Evolutionary conservation across 2,888 invertebrate genomes (phyloP), one percentile per base, ranked within the genome.

Genomic region (Limnephilus lunatus): DNA sequence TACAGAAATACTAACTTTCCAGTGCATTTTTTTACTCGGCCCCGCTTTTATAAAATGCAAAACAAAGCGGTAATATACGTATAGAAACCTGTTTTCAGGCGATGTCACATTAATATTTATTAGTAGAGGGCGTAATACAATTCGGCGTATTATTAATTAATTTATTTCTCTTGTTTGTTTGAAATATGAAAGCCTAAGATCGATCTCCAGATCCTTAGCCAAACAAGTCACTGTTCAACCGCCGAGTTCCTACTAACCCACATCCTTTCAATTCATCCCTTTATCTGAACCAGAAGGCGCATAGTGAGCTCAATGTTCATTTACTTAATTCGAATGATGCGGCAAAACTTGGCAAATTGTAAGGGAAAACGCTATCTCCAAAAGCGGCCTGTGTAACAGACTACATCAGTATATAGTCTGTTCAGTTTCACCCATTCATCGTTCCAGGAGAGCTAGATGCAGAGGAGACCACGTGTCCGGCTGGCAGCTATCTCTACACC

Each of bases 311-410:
- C 68, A 39, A 83, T 86, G 86, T 44, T 86, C 30, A 86, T 86
- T 86, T 86, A 86, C 86, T 86, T 86, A 86, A 86, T 44, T 86
- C 86, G 86, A 86, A 86, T 86, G 86, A 86, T 86, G 35, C 86
- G 25, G 86, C 86, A 25, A 68, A 68, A 68, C 68, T 68, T 68
- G 68, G 68, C 25, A n/a, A 68, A 82, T 82, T 32, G 31, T 82
- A 32, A 68, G n/a, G 30, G 82, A 32, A 32, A 32, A 11, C 31
- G 82, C 32, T 82, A 82, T 82, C 32, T 31, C 32, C 82, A 82
- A 82, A 82, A 31, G 19, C 31, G 82, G 31, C 30, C 32, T 9
- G 68, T 7, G 25, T 68, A 68, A 19, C 68, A 68, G 9, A 68
- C 68, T n/a, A 68, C 9, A n/a, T 68, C 68, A 25, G 68, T 68